A percentile compares a stretch with the other conserved stretches of the same genome.
Conservation (phyloP, 2,797 vertebrate genomes). For the Intellagama lesueurii region DNA sequence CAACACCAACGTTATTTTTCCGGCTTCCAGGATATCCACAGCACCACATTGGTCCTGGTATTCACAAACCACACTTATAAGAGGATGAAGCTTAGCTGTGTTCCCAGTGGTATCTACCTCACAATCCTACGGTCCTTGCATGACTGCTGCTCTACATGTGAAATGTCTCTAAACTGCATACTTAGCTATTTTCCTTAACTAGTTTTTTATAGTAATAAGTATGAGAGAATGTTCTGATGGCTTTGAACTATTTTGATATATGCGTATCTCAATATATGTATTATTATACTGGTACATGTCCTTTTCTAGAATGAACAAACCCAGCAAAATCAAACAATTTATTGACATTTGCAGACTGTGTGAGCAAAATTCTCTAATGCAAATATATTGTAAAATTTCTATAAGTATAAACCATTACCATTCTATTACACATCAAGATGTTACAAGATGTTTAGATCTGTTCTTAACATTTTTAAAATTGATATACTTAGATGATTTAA, state of each 20-base stretch:
- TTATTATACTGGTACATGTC: background rate
- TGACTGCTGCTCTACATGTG: background rate
- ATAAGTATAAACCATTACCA: background rate
- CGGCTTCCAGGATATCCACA: background rate
- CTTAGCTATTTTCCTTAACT: background rate
- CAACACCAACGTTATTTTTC: background rate
- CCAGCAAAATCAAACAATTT: background rate
- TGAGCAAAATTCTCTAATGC: background rate
- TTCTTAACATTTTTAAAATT: conserved; percentile 11
- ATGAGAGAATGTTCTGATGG: background rate
- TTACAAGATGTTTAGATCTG: background rate
- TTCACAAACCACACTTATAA: background rate
- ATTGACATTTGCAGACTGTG: background rate
- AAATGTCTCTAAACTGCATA: background rate
- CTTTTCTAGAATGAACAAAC: background rate
- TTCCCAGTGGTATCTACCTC: background rate
- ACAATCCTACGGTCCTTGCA: background rate
- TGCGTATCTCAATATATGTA: background rate
- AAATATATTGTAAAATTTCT: background rate
- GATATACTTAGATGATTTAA: conserved; percentile 13
- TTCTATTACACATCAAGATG: background rate
- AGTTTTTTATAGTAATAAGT: background rate
- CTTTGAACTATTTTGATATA: background rate
- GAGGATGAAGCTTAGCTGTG: background rate
- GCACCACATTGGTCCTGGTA: background rate